Evolutionary conservation across 2,113 vertebrate species (phyloP), one percentile per base, ranked within the genome.

Genomic region (Eudyptes chrysolophus): DNA sequence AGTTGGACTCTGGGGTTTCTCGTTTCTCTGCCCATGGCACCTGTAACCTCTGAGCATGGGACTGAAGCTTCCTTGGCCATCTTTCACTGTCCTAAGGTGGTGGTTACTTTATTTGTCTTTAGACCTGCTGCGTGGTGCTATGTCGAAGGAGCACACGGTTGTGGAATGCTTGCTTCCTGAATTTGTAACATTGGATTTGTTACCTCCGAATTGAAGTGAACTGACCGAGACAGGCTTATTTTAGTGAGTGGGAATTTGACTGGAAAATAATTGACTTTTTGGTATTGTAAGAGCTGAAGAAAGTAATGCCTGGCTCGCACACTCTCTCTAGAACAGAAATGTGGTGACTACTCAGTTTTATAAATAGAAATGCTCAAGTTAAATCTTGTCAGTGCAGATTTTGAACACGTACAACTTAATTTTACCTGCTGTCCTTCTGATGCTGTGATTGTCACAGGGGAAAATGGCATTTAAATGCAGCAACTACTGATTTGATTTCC

Each of bases 321-420:
- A 1, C 27, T 4, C 4, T 72, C 40, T 71, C 12, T 44, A 51
- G 58, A 62, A 40, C 25, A 77, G 71, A 57, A 72, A 30, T 80
- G 62, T 79, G 87, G 52, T 52, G 78, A 72, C 54, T 86, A 0
- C 66, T 74, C 40, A 2, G 25, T 88, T 68, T 72, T 62, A 66
- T 79, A 90, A 95, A 96, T n/a, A 90, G 71, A 94, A 92, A 34
- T 27, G 64, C 68, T 81, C 14, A 16, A 32, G 22, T 92, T 90
- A 49, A 30, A 11, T 85, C 65, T 81, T 54, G 12, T 85, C 42
- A 64, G 30, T 58, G 79, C 51, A 30, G 29, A 19, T 64, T 83
- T 86, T n/a, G 64, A 86, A 29, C 18, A 2, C 0, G 5, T n/a
- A 27, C 27, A 22, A 5, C 22, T 58, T 77, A 13, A 24, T 70